Evolutionary conservation across 2,888 invertebrate species (phyloP).

Genomic region (Alviniconcha strummeri): DNA sequence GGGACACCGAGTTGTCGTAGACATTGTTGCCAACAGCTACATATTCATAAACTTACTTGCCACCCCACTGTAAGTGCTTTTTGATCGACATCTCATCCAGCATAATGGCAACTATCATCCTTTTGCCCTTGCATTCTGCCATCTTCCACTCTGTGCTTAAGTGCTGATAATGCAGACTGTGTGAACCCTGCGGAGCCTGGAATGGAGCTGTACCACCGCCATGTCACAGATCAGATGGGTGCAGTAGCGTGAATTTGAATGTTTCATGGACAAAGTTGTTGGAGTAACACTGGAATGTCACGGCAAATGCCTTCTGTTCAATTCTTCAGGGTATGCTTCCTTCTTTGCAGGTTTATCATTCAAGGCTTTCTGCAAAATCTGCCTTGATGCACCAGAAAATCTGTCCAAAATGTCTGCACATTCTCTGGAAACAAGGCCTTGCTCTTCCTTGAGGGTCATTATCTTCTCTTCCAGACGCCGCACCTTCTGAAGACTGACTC

Average conservation of each 20-base stretch:
- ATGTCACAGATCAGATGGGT: background rate
- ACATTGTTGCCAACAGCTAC: conserved; percentile 18
- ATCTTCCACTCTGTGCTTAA: conserved; percentile 1
- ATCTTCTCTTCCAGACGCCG: background rate
- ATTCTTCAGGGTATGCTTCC: background rate
- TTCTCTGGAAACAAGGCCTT: background rate
- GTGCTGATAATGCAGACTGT: conserved; percentile 1
- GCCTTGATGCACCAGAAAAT: conserved; percentile 19
- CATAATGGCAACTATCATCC: conserved; percentile 15
- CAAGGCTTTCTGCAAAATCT: conserved; percentile 3
- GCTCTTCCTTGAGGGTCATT: conserved; percentile 4
- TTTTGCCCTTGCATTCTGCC: background rate
- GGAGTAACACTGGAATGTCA: conserved; percentile 27
- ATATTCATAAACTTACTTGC: conserved; percentile 7
- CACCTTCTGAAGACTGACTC: conserved; percentile 6
- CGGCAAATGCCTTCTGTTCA: conserved; percentile 9
- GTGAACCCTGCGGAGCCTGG: background rate
- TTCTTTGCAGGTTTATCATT: conserved; percentile 9
- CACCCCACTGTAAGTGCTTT: conserved; percentile 28
- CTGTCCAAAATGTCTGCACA: background rate
- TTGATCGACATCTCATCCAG: conserved; percentile 26
- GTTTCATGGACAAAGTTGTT: conserved; percentile 11
- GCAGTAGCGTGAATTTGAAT: conserved; percentile 9
- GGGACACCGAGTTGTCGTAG: conserved; percentile 11
- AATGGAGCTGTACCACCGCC: conserved; percentile 7